Evolutionary conservation across 2,888 invertebrate species (phyloP).

Genomic region (Hesperia comma): DNA sequence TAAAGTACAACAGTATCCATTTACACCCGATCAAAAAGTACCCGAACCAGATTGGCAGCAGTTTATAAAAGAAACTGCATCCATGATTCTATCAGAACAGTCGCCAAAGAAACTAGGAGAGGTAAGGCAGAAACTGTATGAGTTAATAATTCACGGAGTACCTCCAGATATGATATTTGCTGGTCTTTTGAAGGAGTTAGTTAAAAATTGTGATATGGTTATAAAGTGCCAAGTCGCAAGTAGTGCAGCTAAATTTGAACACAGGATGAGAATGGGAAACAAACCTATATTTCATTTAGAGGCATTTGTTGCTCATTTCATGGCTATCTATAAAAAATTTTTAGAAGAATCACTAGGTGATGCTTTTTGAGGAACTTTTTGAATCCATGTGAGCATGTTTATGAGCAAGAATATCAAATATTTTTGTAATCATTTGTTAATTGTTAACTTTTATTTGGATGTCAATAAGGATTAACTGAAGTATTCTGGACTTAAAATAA

Average conservation of each 20-base stretch:
- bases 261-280: conserved; percentile 95
- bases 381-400: neutral
- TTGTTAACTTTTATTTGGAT: too few species aligned
- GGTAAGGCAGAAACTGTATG: conserved; percentile 95
- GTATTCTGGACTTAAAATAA: neutral
- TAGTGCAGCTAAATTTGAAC: conserved; percentile 95
- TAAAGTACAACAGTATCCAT: conserved; percentile 95
- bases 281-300: conserved; percentile 98
- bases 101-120: conserved; percentile 92
- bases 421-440: neutral
- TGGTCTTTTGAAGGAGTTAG: conserved; percentile 91
- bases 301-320: conserved; percentile 98
- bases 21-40: conserved; percentile 90
- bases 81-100: conserved; percentile 93
- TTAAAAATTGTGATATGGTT: conserved; percentile 94
- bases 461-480: neutral
- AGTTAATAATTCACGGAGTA: conserved; percentile 96
- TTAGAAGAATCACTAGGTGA: conserved; percentile 88
- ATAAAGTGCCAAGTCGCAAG: conserved; percentile 93
- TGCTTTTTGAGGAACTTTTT: conserved; percentile 65
- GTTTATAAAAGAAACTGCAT: conserved; percentile 93
- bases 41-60: conserved; percentile 96
- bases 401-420: neutral
- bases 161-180: conserved; percentile 96
- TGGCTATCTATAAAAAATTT: conserved; percentile 96